A percentile compares a stretch with the other conserved stretches of the same genome.
Conservation (phyloP, 1,140 invertebrate genomes). For the Bombyx mori region ASM3026992v2 NC_085132.1:3896001-3896500, state of each 20-base stretch:
- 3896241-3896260: constrained; percentile 29
- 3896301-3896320: constrained; percentile 49
- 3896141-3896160: too few relatives aligned
- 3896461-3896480: background rate
- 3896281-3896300: constrained; percentile 42
- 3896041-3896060: too few relatives aligned
- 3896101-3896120: too few relatives aligned
- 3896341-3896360: constrained; percentile 66
- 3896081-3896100: too few relatives aligned
- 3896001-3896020: too few relatives aligned
- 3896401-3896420: constrained; percentile 39
- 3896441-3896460: constrained; percentile 5
- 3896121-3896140: too few relatives aligned
- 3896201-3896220: constrained; percentile 3
- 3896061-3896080: too few relatives aligned
- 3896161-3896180: background rate
- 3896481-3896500: constrained; percentile 22
- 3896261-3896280: constrained; percentile 30
- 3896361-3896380: constrained; percentile 24
- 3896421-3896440: constrained; percentile 39
- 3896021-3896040: too few relatives aligned
- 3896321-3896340: constrained; percentile 63
- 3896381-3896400: constrained; percentile 29
- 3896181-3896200: background rate
- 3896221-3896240: constrained; percentile 26